Conservation (phyloP, 2,797 vertebrate species). For the Cynodonichthys magdalenae region DNA sequence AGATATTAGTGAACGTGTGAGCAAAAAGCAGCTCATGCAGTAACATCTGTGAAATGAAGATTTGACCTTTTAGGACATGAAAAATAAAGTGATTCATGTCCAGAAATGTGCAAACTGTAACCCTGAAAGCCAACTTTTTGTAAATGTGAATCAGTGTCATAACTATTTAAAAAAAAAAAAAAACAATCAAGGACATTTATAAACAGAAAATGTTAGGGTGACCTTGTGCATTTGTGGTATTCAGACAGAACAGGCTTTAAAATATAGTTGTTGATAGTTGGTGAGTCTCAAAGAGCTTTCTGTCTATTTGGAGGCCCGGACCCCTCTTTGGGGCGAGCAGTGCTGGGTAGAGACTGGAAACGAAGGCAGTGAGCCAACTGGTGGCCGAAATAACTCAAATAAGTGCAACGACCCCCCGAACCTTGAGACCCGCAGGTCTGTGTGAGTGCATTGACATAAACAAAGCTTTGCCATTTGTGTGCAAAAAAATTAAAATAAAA, state of each 20-base stretch:
- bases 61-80: background rate
- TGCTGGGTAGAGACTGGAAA: slow-evolving; percentile 47
- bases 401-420: slow-evolving; percentile 33
- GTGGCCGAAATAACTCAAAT: slow-evolving; percentile 54
- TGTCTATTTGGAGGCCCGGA: slow-evolving; percentile 50
- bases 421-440: slow-evolving; percentile 19
- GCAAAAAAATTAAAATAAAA: background rate
- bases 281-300: slow-evolving; percentile 44
- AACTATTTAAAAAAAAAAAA: background rate
- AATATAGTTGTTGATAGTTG: slow-evolving; percentile 47
- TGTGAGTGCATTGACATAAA: slow-evolving; percentile 17
- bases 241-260: slow-evolving; percentile 16
- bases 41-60: slow-evolving; percentile 19
- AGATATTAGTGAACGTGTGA: slow-evolving; percentile 16
- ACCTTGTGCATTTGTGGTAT: slow-evolving; percentile 34
- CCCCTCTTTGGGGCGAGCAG: slow-evolving; percentile 33
- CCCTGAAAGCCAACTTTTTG: background rate
- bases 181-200: background rate
- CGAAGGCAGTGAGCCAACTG: slow-evolving; percentile 54
- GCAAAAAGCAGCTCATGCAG: slow-evolving; percentile 10
- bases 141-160: background rate
- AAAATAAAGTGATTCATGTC: background rate
- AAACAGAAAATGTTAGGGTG: slow-evolving; percentile 33
- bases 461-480: slow-evolving; percentile 9
- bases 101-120: slow-evolving; percentile 15